phyloP scores from a whole-genome alignment of 2,888 invertebrate genomes.

The Pollenia griseotomentosa region DNA sequence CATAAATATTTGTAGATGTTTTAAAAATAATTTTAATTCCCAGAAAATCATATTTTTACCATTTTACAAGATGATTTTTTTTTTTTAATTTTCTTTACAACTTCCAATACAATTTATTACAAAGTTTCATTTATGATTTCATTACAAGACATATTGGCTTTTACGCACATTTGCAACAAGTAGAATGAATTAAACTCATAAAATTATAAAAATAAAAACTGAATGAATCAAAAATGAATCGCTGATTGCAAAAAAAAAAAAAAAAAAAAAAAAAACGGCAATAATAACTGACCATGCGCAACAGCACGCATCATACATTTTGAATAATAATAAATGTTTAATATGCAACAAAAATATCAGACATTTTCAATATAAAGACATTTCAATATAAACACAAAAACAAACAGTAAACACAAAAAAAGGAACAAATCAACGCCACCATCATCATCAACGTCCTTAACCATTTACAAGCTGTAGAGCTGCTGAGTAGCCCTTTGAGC shows the following conservation, averaged over 20 bases:
- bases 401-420: neutral
- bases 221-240: constrained; percentile 53
- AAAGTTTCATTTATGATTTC: constrained; percentile 56
- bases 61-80: neutral
- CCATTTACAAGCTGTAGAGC: constrained; percentile 53
- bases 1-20: too few relatives aligned
- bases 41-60: neutral
- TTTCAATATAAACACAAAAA: constrained; percentile 43
- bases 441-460: constrained; percentile 48
- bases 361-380: constrained; percentile 64
- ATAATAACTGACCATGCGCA: constrained; percentile 71
- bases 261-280: neutral
- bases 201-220: constrained; percentile 59
- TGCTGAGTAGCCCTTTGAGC: constrained; percentile 21
- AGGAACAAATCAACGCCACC: constrained; percentile 52
- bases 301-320: constrained; percentile 63
- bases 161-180: constrained; percentile 41
- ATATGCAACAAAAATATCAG: constrained; percentile 67
- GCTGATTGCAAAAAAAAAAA: constrained; percentile 30
- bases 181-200: constrained; percentile 48
- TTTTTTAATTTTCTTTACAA: neutral
- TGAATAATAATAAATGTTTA: constrained; percentile 53
- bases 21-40: constrained; percentile 3
- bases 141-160: constrained; percentile 28
- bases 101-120: constrained; percentile 32